Evolutionary conservation across 2,888 invertebrate genomes (phyloP), one percentile per base, ranked within the genome.

Genomic region (Vesta saturnalis): DNA sequence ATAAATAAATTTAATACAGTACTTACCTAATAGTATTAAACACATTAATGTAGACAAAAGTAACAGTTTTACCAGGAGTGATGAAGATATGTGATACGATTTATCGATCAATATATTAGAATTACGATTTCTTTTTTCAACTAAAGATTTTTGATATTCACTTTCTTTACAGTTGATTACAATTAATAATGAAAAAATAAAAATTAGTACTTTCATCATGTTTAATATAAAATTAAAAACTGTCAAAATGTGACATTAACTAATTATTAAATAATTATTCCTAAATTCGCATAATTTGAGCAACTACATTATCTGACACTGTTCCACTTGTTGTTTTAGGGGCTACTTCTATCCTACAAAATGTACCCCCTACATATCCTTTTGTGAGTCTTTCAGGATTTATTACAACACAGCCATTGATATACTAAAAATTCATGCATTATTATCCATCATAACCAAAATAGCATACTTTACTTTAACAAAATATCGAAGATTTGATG

Each of bases 341-440:
- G 62, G 83, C 79, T 15, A 95, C 81, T 62, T 89, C 85, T 0
- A 95, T 81, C 21, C 91, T 87, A 0, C 92, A 91, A 85, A 91
- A 96, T 0, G 92, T 92, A 54, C 95, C 95, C 2, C 92, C 93
- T 21, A 87, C 88, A 10, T 86, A 83, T 23, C 92, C 92, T 82
- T 94, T 95, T 0, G 91, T 87, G 61, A 96, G 81, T 67, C 91
- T 89, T 75, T 95, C 96, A 0, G 97, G 96, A 85, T 97, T 97
- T 16, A 97, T 85, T 10, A 94, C 91, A 23, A 95, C 85, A 76
- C 93, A 93, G 0, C 91, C 92, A 76, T 91, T 89, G 16, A 95
- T 88, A 74, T 92, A 89, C 92, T 95, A 86, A 12, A 88, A 86
- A 68, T 55, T n/a, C n/a, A n/a, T n/a, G n/a, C n/a, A n/a, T n/a